Evolutionary conservation across 2,113 vertebrate species (phyloP).

Genomic region (Myotis yumanensis): DNA sequence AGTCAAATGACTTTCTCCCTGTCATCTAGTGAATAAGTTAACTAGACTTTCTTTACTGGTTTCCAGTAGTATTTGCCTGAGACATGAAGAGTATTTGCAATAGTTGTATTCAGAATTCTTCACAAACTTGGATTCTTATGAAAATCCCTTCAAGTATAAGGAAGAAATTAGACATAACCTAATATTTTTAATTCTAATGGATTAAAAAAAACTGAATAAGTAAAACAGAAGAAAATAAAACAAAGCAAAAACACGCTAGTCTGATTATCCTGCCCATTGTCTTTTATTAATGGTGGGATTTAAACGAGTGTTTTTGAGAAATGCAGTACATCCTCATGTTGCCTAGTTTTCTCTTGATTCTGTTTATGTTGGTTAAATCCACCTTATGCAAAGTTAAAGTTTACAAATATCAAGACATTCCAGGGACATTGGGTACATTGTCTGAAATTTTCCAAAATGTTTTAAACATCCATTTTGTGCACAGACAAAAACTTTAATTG

Average conservation of each 20-base stretch:
- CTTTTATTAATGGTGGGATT: neutral
- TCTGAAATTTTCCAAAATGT: neutral
- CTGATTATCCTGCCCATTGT: neutral
- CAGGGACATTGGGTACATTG: neutral
- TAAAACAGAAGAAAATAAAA: neutral
- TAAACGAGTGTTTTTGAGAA: neutral
- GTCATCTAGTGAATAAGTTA: neutral
- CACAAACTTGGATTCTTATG: constrained; percentile 6
- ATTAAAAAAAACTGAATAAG: neutral
- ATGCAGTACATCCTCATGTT: neutral
- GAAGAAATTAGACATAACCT: neutral
- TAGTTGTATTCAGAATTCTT: constrained; percentile 34
- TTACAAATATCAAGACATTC: constrained; percentile 22
- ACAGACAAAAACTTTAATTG: constrained; percentile 20
- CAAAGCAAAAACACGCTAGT: neutral
- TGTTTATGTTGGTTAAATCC: constrained; percentile 3
- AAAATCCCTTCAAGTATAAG: constrained; percentile 24
- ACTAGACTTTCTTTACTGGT: neutral
- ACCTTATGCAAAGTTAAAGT: constrained; percentile 25
- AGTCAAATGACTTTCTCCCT: constrained; percentile 9
- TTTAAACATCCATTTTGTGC: neutral
- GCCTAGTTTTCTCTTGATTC: constrained; percentile 6
- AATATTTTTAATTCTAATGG: constrained; percentile 34
- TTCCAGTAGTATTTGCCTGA: constrained; percentile 14
- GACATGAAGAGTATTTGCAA: neutral